Evolutionary conservation across 2,113 vertebrate genomes (phyloP).

Genomic region (Otolemur garnettii): DNA sequence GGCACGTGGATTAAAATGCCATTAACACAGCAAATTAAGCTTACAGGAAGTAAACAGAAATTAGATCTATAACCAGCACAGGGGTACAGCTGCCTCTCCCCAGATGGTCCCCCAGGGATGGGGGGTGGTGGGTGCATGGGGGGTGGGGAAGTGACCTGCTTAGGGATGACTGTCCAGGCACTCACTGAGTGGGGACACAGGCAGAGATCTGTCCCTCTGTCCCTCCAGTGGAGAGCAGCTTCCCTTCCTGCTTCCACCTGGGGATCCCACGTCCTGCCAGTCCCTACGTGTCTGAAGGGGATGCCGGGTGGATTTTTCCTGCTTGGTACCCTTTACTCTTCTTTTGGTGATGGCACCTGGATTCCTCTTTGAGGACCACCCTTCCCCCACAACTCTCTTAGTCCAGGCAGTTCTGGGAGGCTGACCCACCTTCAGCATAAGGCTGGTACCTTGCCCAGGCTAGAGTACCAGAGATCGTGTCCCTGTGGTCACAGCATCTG

Average conservation of each 20-base stretch:
- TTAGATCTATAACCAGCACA: slow-evolving; percentile 83
- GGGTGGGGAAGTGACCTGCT: background rate
- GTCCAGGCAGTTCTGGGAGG: background rate
- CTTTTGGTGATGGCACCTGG: background rate
- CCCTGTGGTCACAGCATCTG: background rate
- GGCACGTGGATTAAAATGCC: slow-evolving; percentile 87
- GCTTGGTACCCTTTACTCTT: too few relatives aligned
- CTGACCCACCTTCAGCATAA: background rate
- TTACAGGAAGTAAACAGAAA: slow-evolving; percentile 86
- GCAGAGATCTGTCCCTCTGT: background rate
- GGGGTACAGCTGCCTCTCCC: slow-evolving; percentile 75
- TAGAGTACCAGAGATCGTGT: background rate
- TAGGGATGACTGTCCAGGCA: background rate
- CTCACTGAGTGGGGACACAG: background rate
- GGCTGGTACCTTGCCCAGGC: background rate
- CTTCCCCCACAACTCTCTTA: background rate
- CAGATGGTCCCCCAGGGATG: slow-evolving; percentile 34
- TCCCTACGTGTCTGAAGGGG: too few relatives aligned
- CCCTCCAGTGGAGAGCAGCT: background rate
- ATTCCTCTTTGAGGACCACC: background rate
- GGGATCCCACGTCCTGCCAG: fast-evolving
- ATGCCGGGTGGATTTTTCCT: background rate
- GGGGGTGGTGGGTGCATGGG: background rate
- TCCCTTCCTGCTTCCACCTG: background rate
- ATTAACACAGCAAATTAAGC: slow-evolving; percentile 89